phyloP scores from a whole-genome alignment of 2,113 vertebrate species.

The Neolamprologus modestus region DNA sequence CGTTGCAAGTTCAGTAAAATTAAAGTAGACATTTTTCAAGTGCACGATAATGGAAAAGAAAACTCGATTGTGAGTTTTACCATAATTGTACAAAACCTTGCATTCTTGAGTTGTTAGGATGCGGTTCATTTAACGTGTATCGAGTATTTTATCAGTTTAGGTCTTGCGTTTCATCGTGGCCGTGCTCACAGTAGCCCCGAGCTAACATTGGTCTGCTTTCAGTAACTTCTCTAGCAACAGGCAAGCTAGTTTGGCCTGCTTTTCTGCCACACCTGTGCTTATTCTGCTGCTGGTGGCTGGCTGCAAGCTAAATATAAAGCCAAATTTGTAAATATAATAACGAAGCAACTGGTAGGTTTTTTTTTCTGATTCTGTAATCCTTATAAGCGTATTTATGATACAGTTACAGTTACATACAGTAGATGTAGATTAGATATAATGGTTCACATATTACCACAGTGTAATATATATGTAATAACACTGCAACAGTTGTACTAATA shows the following conservation, averaged over 20 bases:
- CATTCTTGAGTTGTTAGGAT: not conserved
- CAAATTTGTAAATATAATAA: not conserved
- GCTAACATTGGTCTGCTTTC: not conserved
- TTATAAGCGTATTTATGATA: not conserved
- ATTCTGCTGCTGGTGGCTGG: not conserved
- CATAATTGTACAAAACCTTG: not conserved
- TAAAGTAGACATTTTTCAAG: not conserved
- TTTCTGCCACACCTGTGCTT: not conserved
- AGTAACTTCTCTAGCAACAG: not conserved
- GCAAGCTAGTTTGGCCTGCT: conserved; percentile 24
- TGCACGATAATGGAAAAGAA: not conserved
- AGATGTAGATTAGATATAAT: not conserved
- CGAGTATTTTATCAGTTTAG: not conserved
- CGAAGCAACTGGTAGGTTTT: not conserved
- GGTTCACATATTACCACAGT: not conserved
- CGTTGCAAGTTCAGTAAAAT: not conserved
- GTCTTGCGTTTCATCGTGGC: not conserved
- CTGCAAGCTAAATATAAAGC: not conserved
- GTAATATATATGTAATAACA: not conserved
- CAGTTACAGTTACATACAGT: not conserved
- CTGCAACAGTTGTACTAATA: not conserved
- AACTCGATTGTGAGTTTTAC: not conserved
- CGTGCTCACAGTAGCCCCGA: not conserved
- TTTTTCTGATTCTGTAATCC: not conserved
- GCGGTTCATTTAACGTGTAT: accelerated